Conservation (phyloP, 2,888 invertebrate genomes). For the Melinopterus prodromus region DNA sequence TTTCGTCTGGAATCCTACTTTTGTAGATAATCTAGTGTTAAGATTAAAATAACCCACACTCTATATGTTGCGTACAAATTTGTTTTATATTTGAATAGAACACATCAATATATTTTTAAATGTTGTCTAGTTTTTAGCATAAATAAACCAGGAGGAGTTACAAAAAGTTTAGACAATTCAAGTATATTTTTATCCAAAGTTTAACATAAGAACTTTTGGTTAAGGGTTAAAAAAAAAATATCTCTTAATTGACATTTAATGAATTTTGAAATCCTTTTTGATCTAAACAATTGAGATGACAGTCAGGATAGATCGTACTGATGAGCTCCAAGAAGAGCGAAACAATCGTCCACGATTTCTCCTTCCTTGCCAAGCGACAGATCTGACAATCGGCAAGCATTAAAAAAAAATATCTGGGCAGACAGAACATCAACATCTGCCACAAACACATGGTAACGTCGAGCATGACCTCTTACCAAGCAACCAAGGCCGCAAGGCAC, state of each 20-base stretch:
- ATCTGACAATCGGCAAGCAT: not conserved
- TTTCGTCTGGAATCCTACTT: too few relatives aligned
- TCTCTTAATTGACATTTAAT: not conserved
- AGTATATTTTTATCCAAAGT: too few relatives aligned
- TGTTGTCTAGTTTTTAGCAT: too few relatives aligned
- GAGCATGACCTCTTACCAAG: not conserved
- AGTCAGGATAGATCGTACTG: not conserved
- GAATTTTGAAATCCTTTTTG: not conserved
- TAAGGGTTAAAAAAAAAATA: not conserved
- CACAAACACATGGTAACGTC: not conserved
- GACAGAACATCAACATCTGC: slow-evolving; percentile 4
- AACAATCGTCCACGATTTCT: not conserved
- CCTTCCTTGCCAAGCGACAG: not conserved
- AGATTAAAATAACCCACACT: too few relatives aligned
- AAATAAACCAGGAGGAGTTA: too few relatives aligned
- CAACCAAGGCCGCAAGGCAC: too few relatives aligned
- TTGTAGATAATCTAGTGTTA: too few relatives aligned
- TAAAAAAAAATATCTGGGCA: not conserved
- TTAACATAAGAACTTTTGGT: too few relatives aligned
- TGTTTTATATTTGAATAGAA: too few relatives aligned
- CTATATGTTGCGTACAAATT: too few relatives aligned
- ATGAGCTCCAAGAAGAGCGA: not conserved
- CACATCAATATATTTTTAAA: too few relatives aligned
- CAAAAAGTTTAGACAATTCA: too few relatives aligned
- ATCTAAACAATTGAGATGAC: not conserved